Conservation (phyloP, 2,113 vertebrate genomes). For the Craseonycteris thonglongyai region DNA sequence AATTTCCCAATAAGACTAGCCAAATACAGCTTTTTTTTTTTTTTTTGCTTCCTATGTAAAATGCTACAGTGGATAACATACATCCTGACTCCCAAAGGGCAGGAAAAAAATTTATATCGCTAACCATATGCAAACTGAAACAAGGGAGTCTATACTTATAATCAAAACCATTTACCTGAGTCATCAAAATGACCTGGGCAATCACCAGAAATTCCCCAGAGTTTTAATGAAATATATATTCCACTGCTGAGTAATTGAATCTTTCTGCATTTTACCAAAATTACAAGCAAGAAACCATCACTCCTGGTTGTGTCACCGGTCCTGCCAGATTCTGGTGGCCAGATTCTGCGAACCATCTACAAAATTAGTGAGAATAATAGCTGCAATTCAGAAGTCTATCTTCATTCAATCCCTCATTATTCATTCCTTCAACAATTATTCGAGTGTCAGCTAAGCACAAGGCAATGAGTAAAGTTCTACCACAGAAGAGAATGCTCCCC, state of each 20-base stretch:
- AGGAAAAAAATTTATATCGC: constrained; percentile 50
- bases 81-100: not conserved
- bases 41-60: constrained; percentile 52
- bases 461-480: not conserved
- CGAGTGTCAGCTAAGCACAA: not conserved
- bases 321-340: not conserved
- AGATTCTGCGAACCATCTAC: not conserved
- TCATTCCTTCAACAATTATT: not conserved
- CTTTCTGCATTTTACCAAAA: not conserved
- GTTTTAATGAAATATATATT: not conserved
- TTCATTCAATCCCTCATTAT: not conserved
- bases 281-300: constrained; percentile 23
- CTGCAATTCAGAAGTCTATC: not conserved
- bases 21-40: constrained; percentile 50
- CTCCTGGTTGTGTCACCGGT: not conserved
- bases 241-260: not conserved
- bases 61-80: constrained; percentile 53
- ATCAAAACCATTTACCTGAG: not conserved
- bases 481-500: not conserved
- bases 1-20: constrained; percentile 62
- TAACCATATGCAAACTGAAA: constrained; percentile 48
- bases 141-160: constrained; percentile 5
- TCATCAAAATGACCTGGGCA: not conserved
- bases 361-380: not conserved
- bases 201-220: not conserved